A percentile compares a stretch with the other conserved stretches of the same genome.
phyloP scores from a whole-genome alignment of 2,113 vertebrate species.

The Climacteris rufus region DNA sequence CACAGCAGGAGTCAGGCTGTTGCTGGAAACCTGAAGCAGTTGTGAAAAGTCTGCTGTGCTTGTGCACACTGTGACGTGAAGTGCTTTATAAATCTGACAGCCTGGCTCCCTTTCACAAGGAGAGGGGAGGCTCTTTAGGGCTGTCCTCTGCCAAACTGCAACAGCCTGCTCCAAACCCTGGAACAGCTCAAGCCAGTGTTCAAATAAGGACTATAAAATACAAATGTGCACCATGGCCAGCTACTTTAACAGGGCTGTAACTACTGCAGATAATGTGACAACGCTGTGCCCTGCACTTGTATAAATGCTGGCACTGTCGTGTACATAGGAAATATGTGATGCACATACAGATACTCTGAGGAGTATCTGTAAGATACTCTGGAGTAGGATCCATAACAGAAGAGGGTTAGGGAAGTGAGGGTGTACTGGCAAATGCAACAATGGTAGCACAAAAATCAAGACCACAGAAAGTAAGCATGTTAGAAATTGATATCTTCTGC shows the following conservation, averaged over 20 bases:
- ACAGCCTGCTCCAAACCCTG: background rate
- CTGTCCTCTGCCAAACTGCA: background rate
- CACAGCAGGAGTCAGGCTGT: background rate
- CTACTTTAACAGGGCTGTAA: background rate
- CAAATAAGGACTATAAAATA: background rate
- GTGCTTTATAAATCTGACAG: background rate
- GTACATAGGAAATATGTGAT: rapidly evolving
- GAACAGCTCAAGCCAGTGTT: background rate
- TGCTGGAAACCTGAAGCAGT: background rate
- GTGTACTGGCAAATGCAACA: background rate
- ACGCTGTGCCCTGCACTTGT: background rate
- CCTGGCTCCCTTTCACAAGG: background rate
- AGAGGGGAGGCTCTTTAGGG: background rate
- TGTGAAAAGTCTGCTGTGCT: background rate
- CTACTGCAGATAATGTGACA: background rate
- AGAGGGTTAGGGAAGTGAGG: background rate
- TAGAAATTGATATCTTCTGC: background rate
- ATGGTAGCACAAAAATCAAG: background rate
- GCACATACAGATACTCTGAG: too few species aligned
- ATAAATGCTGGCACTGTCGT: background rate
- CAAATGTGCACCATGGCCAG: background rate
- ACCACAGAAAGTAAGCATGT: background rate
- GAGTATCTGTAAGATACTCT: background rate
- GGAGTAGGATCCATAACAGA: background rate
- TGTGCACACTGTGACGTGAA: background rate